Base-by-base conservation (phyloP, 1,140 invertebrate genomes). In the Lepidurus apus region DNA sequence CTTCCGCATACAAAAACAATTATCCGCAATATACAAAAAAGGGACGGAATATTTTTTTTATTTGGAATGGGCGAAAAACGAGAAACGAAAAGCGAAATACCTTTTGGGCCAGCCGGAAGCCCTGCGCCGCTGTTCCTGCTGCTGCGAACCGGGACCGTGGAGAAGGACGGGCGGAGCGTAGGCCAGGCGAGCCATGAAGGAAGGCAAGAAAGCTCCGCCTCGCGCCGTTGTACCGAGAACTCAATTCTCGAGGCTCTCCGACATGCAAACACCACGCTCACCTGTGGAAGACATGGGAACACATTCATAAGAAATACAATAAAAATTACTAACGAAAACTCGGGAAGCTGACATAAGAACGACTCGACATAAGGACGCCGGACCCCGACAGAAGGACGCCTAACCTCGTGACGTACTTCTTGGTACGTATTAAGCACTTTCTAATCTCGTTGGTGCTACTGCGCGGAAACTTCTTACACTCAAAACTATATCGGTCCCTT, bases 31-130 rank as follows among this genome's bases (percentile, higher is more conserved):
- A n/a, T n/a, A 65, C 21, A 65, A n/a, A 34, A 34, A 34, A 4
- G 34, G 34, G 34, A 34, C 34, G 34, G 26, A 26, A 26, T 26
- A 34, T 34, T 3, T 0, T 34, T 34, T 34, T 34, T 34, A 34
- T 34, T 34, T 34, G 34, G 34, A 34, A 34, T 3, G 34, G 34
- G 34, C 34, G 3, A 34, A 4, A 34, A 34, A 34, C 34, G 3
- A 34, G 0, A 34, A 34, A 34, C 34, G 34, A 34, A 34, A 34
- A 34, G 34, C 34, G 34, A 34, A 34, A 34, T 65, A 65, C 53
- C 53, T 65, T 65, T 65, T 65, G 53, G 53, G 53, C 17, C 53
- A 65, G 53, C 53, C 53, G 53, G 53, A 65, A 65, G 53, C 53
- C 53, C 53, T 21, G 53, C 53, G 53, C 53, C 21, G 53, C 21